A percentile compares a stretch with the other conserved stretches of the same genome.
Evolutionary conservation across 2,888 invertebrate species (phyloP).

Genomic region (Ectropis crepuscularia): DNA sequence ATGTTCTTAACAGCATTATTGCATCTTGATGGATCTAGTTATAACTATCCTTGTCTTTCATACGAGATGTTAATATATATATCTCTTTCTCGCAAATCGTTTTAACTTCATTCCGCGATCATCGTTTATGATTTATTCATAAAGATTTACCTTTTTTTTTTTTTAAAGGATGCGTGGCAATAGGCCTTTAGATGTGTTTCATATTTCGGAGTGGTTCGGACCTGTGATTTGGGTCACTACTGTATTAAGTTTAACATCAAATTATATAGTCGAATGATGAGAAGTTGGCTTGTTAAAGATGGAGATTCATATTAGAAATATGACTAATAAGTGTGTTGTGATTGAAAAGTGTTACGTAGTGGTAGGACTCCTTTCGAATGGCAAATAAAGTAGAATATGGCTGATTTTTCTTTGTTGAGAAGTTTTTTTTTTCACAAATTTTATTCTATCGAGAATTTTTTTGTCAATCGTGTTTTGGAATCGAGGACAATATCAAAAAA

Average conservation of each 20-base stretch:
- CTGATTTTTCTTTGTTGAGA: no score
- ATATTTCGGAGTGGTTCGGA: constrained; percentile 55
- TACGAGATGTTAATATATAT: constrained; percentile 24
- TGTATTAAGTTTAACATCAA: constrained; percentile 51
- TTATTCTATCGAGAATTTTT: no score
- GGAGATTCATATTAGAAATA: neutral
- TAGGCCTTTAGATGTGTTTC: constrained; percentile 42
- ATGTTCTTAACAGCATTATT: constrained; percentile 77
- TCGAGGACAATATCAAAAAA: no score
- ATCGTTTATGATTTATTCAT: constrained; percentile 55
- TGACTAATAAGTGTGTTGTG: no score
- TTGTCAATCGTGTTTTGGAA: no score
- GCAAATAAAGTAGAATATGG: no score
- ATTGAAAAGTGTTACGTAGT: no score
- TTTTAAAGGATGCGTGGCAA: constrained; percentile 17
- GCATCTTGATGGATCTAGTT: constrained; percentile 60
- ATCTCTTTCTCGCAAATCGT: constrained; percentile 53
- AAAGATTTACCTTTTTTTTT: constrained; percentile 46
- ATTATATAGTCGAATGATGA: constrained; percentile 28
- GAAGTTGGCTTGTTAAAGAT: neutral
- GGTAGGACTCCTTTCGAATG: no score
- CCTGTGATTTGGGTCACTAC: constrained; percentile 66
- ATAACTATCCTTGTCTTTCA: constrained; percentile 51
- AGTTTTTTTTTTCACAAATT: no score
- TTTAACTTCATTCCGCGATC: constrained; percentile 56